These are phyloP conservation scores for Halocaridina rubra DNA, from an alignment of 2,888 invertebrate species.

Conservation along the genomic window DNA sequence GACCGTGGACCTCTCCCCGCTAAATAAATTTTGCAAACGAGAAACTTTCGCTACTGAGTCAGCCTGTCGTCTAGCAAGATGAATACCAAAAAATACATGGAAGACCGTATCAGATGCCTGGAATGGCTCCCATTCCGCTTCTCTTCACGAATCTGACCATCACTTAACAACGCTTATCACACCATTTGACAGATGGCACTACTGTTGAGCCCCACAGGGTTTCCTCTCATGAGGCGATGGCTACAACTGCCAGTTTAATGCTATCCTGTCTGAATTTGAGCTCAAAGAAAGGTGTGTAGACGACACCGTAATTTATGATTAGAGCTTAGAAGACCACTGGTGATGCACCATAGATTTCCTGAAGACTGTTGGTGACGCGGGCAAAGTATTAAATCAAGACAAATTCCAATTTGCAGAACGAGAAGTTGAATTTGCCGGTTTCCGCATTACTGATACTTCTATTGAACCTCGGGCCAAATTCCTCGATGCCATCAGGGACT, in stretches of 20 bases:
- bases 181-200: background rate
- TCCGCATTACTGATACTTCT: too few relatives aligned
- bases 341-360: background rate
- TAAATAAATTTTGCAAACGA: background rate
- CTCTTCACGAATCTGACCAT: background rate
- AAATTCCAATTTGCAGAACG: background rate
- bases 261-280: background rate
- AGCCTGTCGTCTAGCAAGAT: background rate
- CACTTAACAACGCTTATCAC: background rate
- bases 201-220: background rate
- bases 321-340: background rate
- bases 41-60: background rate
- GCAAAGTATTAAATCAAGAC: too few relatives aligned
- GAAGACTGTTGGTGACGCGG: background rate
- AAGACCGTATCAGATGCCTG: background rate
- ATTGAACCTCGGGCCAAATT: too few relatives aligned
- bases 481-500: too few relatives aligned
- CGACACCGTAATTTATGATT: too few relatives aligned
- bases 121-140: too few relatives aligned
- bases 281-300: too few relatives aligned
- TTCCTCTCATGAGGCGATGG: background rate
- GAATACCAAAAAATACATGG: background rate
- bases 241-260: background rate
- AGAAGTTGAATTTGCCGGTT: background rate
- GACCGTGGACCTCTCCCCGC: too few relatives aligned